Conservation (phyloP, 2,888 invertebrate species). For the Chrysodeixis includens region DNA sequence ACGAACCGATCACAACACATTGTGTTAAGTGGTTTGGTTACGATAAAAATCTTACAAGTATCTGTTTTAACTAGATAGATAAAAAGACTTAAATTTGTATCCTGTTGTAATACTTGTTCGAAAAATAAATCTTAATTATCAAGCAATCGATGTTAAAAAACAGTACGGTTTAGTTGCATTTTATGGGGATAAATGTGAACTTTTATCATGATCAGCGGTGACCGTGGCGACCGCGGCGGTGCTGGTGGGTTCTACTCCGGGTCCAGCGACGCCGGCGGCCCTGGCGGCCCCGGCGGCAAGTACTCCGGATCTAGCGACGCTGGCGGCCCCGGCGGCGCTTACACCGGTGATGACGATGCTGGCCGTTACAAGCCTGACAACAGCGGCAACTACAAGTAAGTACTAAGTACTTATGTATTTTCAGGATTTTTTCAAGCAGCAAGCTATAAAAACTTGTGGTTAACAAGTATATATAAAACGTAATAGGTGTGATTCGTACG, state of each 20-base stretch:
- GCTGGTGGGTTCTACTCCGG: slow-evolving; percentile 79
- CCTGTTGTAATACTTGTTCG: no score
- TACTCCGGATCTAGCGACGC: slow-evolving; percentile 25
- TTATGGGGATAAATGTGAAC: no score
- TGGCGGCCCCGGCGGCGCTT: slow-evolving; percentile 43
- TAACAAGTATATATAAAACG: not conserved
- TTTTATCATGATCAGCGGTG: slow-evolving; percentile 67
- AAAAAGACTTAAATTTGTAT: no score
- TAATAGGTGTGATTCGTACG: not conserved
- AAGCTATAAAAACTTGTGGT: no score
- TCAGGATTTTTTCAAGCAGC: no score
- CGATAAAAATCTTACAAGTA: not conserved
- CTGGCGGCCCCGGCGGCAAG: slow-evolving; percentile 34
- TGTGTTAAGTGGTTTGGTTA: not conserved
- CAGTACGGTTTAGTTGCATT: no score
- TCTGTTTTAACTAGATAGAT: no score
- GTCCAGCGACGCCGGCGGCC: slow-evolving; percentile 46
- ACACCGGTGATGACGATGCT: slow-evolving; percentile 58
- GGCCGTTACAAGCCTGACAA: slow-evolving; percentile 69
- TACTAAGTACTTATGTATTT: slow-evolving; percentile 2
- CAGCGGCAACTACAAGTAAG: slow-evolving; percentile 63
- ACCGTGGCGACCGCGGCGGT: slow-evolving; percentile 79
- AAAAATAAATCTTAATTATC: no score
- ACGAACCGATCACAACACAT: not conserved
- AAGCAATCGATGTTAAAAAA: no score